Evolutionary conservation across 2,797 vertebrate species (phyloP).

Genomic region (Sphenopsis melanotis): DNA sequence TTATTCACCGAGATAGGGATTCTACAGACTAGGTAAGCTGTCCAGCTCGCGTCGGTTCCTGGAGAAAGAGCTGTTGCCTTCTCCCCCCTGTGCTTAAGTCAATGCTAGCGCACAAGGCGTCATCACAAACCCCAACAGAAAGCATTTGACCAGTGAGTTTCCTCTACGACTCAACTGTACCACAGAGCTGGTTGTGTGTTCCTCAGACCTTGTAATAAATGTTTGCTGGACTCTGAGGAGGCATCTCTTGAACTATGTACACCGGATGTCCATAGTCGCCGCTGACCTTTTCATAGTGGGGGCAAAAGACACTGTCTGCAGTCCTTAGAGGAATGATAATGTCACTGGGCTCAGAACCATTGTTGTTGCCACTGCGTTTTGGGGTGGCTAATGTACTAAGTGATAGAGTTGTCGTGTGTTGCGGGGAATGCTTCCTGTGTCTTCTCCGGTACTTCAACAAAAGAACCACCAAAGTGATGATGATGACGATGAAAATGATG

Average conservation of each 20-base stretch:
- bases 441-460: conserved; percentile 94
- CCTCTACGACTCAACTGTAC: conserved; percentile 70
- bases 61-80: conserved; percentile 61
- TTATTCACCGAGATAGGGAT: conserved; percentile 66
- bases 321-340: conserved; percentile 99
- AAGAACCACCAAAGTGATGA: conserved; percentile 96
- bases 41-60: conserved; percentile 70
- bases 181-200: conserved; percentile 42
- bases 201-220: conserved; percentile 99
- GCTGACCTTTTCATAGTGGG: conserved; percentile 98
- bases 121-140: conserved; percentile 72
- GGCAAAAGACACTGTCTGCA: conserved; percentile 98
- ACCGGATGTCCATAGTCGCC: conserved; percentile 98
- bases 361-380: conserved; percentile 92
- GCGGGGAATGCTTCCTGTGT: conserved; percentile 96
- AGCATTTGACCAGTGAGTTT: conserved; percentile 76
- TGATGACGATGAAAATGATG: conserved; percentile 97
- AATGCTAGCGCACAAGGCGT: conserved; percentile 71
- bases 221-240: conserved; percentile 97
- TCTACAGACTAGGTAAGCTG: conserved; percentile 78
- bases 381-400: conserved; percentile 97
- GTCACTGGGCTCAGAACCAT: conserved; percentile 97
- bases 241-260: conserved; percentile 99
- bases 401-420: conserved; percentile 90
- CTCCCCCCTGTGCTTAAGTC: conserved; percentile 67